These are phyloP conservation scores for Heliconius hewitsoni DNA, from an alignment of 1,140 invertebrate species.

Conservation along the genomic window DNA sequence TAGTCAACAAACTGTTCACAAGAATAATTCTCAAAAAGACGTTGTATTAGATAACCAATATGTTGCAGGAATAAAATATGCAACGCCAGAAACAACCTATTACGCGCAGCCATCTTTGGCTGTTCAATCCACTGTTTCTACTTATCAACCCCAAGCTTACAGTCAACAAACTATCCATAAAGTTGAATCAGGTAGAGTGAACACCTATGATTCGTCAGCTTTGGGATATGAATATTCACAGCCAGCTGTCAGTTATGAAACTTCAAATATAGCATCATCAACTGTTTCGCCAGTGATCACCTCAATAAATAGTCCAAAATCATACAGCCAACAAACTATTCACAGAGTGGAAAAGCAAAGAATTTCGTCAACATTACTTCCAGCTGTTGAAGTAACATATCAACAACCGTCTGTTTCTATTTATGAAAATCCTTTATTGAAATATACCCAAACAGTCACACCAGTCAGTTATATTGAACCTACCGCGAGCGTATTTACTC, in stretches of 20 bases:
- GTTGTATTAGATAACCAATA: slow-evolving; percentile 40
- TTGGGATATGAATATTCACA: slow-evolving; percentile 46
- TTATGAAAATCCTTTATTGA: slow-evolving; percentile 72
- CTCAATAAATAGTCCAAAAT: slow-evolving; percentile 45
- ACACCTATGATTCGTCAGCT: slow-evolving; percentile 34
- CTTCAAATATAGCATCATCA: slow-evolving; percentile 32
- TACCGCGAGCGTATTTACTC: slow-evolving; percentile 59
- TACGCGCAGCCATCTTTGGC: slow-evolving; percentile 26
- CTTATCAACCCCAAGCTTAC: slow-evolving; percentile 33
- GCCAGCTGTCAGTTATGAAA: slow-evolving; percentile 36
- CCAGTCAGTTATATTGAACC: slow-evolving; percentile 62
- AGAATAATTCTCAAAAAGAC: slow-evolving; percentile 37
- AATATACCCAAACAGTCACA: slow-evolving; percentile 64
- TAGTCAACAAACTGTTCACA: slow-evolving; percentile 54
- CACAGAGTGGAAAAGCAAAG: slow-evolving; percentile 53
- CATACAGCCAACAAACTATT: slow-evolving; percentile 58
- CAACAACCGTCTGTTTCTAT: slow-evolving; percentile 62
- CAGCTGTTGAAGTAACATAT: slow-evolving; percentile 54
- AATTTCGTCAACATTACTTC: slow-evolving; percentile 62
- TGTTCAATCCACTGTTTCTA: slow-evolving; percentile 33
- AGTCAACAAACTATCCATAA: slow-evolving; percentile 42
- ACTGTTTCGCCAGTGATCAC: slow-evolving; percentile 41
- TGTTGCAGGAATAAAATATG: slow-evolving; percentile 47
- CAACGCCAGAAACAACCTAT: slow-evolving; percentile 41
- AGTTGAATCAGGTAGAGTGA: slow-evolving; percentile 31